Evolutionary conservation across 2,888 invertebrate genomes (phyloP).

Genomic region (Iselma pallidipennis): DNA sequence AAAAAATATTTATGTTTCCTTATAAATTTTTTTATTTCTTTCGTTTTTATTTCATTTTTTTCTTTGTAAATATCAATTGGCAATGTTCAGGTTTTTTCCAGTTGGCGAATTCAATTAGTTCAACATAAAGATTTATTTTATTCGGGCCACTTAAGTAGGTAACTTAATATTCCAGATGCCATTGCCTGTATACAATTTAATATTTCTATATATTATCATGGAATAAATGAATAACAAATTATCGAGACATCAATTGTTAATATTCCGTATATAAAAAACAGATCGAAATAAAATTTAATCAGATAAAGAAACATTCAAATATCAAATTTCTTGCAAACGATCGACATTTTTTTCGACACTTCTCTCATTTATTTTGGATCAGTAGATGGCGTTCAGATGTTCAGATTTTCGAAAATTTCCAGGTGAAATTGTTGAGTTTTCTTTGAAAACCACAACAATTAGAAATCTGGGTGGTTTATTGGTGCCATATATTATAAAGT

Average conservation of each 20-base stretch:
- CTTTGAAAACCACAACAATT: not conserved
- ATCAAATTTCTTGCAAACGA: not conserved
- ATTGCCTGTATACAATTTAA: not conserved
- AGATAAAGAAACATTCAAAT: no score
- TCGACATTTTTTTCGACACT: not conserved
- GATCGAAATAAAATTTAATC: not conserved
- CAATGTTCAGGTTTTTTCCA: not conserved
- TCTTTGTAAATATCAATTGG: not conserved
- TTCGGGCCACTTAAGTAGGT: not conserved
- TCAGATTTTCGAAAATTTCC: not conserved
- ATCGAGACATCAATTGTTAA: not conserved
- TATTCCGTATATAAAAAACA: not conserved
- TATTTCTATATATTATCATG: not conserved
- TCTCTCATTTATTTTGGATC: not conserved
- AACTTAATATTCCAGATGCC: constrained; percentile 1
- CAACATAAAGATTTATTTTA: constrained; percentile 1
- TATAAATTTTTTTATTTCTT: no score
- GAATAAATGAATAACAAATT: constrained; percentile 1
- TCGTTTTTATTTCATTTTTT: no score
- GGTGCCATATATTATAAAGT: not conserved
- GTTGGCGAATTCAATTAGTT: constrained; percentile 4
- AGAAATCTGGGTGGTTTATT: constrained; percentile 3
- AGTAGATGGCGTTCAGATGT: not conserved
- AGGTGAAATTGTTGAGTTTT: not conserved
- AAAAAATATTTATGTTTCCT: not conserved